Evolutionary conservation across 23 tunicate genomes (phyloP), one percentile per base, ranked within the genome.

Genomic region (Ciona savignyi): DNA sequence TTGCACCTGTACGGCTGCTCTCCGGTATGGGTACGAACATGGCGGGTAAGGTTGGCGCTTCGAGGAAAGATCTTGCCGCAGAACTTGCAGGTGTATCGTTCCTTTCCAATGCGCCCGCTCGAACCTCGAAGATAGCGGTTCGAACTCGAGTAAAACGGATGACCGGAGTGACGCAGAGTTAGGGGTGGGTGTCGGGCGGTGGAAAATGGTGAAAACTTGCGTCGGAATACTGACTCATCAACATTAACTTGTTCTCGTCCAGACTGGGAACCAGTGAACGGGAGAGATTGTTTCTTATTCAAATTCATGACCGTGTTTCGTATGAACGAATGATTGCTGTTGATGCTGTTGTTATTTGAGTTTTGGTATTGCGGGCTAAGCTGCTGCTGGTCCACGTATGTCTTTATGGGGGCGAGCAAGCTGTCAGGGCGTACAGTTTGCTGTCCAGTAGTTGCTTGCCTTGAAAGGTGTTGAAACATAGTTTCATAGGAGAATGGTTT

Each of bases 11-110:
- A 94, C 19, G 99, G 99, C 67, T 94, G 99, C 74, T 94, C 99
- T 2, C 99, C 99, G 11, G 99, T 94, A 73, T 94, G 99, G 20
- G 99, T 94, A 15, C 99, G 90, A 2, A 94, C 81, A 73, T 94
- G 99, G 20, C 99, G 80, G 3, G 94, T 89, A 20, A 94, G 78
- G 74, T 94, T 94, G 33, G 99, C 99, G 67, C 94, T 94, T 74
- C 99, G 83, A 26, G 99, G 99, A 34, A 94, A 94, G 35, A 82
- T 76, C 60, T 94, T 94, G 29, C 85, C 85, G 63, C 99, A 94
- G 35, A 72, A 94, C 30, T 89, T 84, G 70, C 99, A 94, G 21
- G 83, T 70, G 67, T 87, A 94, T 30, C 93, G 65, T 62, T 87
- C 93, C 35, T 83, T 78, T 25, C 65, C 81, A 28, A 60, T 23